Evolutionary conservation across 1,140 invertebrate genomes (phyloP).

Genomic region (Plectrocnemia conspersa): DNA sequence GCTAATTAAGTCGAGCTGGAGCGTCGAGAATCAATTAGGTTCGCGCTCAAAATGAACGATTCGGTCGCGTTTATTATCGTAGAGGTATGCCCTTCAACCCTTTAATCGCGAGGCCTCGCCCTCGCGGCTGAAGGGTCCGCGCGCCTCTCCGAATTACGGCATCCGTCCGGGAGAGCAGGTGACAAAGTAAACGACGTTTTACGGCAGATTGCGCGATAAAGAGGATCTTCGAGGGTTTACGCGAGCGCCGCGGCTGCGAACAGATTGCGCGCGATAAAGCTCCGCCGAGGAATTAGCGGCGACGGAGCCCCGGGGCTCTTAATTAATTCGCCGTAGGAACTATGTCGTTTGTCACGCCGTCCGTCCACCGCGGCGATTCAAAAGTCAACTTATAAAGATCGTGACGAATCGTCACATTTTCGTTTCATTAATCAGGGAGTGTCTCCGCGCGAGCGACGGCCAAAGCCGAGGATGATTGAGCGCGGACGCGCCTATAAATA

Average conservation of each 20-base stretch:
- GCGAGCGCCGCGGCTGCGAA: slow-evolving; percentile 18
- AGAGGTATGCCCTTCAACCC: too few relatives aligned
- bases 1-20: too few relatives aligned
- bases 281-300: slow-evolving; percentile 21
- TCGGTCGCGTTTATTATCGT: too few relatives aligned
- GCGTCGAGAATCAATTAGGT: too few relatives aligned
- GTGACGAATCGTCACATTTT: slow-evolving; percentile 19
- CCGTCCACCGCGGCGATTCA: background rate
- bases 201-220: slow-evolving; percentile 35
- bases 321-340: background rate
- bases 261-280: slow-evolving; percentile 29
- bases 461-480: slow-evolving; percentile 14
- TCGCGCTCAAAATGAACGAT: too few relatives aligned
- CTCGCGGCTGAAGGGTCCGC: background rate
- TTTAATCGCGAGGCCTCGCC: too few relatives aligned
- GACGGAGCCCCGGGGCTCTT: background rate
- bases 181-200: slow-evolving; percentile 35
- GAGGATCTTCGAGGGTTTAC: slow-evolving; percentile 30
- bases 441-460: slow-evolving; percentile 4
- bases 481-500: slow-evolving; percentile 16
- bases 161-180: slow-evolving; percentile 13
- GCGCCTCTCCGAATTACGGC: too few relatives aligned
- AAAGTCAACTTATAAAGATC: background rate
- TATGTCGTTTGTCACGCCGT: background rate
- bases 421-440: slow-evolving; percentile 20